These are phyloP conservation scores for Bombus haemorrhoidalis DNA, from an alignment of 1,140 invertebrate genomes.

Conservation along the genomic window DNA sequence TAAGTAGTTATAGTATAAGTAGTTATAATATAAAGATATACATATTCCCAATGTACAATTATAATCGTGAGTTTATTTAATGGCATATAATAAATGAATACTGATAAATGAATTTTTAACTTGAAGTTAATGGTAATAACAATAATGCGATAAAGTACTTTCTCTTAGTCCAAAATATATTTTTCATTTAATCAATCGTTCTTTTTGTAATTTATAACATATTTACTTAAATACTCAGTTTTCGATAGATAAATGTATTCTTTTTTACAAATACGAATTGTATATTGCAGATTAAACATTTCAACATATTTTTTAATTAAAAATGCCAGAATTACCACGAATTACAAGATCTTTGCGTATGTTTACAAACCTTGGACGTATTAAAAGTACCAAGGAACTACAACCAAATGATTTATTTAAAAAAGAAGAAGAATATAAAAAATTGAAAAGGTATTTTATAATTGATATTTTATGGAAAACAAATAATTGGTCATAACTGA, in stretches of 20 bases:
- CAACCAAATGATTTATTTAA: slow-evolving; percentile 69
- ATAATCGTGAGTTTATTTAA: neutral
- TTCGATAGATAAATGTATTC: neutral
- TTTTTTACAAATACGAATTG: neutral
- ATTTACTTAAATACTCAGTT: neutral
- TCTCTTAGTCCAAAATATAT: neutral
- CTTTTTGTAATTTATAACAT: neutral
- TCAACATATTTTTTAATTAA: slow-evolving; percentile 1
- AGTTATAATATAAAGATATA: no score
- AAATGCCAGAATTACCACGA: slow-evolving; percentile 74
- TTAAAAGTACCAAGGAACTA: slow-evolving; percentile 38
- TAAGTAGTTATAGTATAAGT: no score
- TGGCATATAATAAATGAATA: neutral
- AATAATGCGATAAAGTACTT: neutral
- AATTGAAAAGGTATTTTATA: slow-evolving; percentile 65
- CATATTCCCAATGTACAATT: neutral
- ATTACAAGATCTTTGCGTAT: slow-evolving; percentile 74
- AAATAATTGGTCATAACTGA: neutral
- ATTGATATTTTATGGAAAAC: neutral
- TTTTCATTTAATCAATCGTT: neutral
- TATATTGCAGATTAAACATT: neutral
- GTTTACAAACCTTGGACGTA: slow-evolving; percentile 73
- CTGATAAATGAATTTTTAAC: neutral
- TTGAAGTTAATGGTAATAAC: neutral
- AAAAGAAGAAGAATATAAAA: slow-evolving; percentile 68